phyloP scores from a whole-genome alignment of 2,113 vertebrate species.

The Anoura caudifer region DNA sequence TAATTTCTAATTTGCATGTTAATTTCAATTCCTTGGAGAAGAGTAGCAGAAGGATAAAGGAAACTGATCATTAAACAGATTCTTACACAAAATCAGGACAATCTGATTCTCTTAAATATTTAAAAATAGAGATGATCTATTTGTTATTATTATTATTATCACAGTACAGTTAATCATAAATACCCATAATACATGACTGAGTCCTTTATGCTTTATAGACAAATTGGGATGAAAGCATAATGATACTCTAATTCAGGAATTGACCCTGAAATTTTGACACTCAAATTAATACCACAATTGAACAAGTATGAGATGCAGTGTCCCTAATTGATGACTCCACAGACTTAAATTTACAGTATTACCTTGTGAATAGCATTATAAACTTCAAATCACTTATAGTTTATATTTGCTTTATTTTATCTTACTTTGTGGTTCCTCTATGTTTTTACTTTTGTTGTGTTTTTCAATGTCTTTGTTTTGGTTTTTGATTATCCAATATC shows the following conservation, averaged over 20 bases:
- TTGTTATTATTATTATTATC: neutral
- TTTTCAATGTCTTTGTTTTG: neutral
- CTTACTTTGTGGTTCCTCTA: neutral
- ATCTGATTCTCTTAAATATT: neutral
- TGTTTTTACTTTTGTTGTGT: neutral
- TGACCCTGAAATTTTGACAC: neutral
- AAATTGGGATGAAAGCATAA: neutral
- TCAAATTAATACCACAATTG: neutral
- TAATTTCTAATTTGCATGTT: slow-evolving; percentile 44
- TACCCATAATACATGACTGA: neutral
- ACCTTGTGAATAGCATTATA: neutral
- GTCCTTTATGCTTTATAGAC: neutral
- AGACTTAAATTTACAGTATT: neutral
- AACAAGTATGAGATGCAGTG: neutral
- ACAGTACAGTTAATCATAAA: neutral
- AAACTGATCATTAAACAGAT: slow-evolving; percentile 14
- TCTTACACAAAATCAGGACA: neutral
- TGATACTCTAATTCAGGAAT: slow-evolving; percentile 15
- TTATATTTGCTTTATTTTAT: neutral
- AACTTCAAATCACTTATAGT: neutral
- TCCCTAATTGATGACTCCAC: neutral
- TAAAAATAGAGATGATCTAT: slow-evolving; percentile 9
- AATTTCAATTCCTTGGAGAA: slow-evolving; percentile 15
- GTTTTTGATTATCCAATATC: neutral
- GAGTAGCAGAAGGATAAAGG: neutral